Evolutionary conservation across 2,113 vertebrate species (phyloP).

Genomic region (Synodontis membranacea): DNA sequence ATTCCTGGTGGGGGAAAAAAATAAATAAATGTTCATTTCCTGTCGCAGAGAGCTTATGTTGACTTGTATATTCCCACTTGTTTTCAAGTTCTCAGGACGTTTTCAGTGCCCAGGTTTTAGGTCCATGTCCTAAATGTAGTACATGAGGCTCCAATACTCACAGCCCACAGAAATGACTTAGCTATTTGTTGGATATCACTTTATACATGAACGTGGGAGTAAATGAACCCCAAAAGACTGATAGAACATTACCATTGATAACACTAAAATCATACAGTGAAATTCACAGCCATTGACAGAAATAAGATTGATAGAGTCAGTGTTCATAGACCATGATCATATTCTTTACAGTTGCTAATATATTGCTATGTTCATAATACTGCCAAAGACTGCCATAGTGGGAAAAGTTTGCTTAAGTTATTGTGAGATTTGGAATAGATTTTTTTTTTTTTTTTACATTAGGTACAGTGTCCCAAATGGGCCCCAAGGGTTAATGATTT

Average conservation of each 20-base stretch:
- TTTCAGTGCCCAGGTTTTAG: neutral
- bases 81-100: slow-evolving; percentile 1
- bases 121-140: neutral
- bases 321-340: neutral
- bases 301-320: neutral
- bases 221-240: neutral
- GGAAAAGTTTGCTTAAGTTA: neutral
- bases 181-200: neutral
- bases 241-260: slow-evolving; percentile 57
- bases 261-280: slow-evolving; percentile 27
- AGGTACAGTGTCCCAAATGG: neutral
- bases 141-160: neutral
- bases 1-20: neutral
- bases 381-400: neutral
- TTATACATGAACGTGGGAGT: neutral
- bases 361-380: neutral
- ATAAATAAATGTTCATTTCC: neutral
- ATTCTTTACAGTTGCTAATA: neutral
- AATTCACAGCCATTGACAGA: neutral
- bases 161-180: neutral
- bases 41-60: neutral
- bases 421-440: neutral
- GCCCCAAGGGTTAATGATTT: neutral
- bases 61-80: neutral
- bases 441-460: neutral